Percentiles rank a stretch among this genome's conserved stretches.
These are phyloP conservation scores for Amphiprion clarkii DNA, from an alignment of 2,797 vertebrate genomes.

Conservation along the genomic window DNA sequence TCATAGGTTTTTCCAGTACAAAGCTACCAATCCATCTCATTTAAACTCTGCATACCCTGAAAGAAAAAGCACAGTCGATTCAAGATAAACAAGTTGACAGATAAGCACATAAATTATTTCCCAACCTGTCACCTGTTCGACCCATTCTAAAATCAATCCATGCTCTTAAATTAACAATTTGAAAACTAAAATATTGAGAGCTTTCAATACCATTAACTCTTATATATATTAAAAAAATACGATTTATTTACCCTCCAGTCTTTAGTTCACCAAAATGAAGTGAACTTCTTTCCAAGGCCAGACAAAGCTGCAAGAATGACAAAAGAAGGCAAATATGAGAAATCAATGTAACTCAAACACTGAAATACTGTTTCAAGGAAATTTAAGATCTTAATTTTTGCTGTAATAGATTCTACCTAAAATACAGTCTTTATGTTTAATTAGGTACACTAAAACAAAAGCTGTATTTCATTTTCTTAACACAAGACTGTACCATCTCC, in stretches of 20 bases:
- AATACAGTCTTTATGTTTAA: no score
- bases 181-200: conserved; percentile 10
- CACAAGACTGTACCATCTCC: conserved; percentile 90
- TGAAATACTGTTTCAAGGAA: background rate
- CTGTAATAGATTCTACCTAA: background rate
- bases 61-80: conserved; percentile 47
- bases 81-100: conserved; percentile 27
- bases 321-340: conserved; percentile 40
- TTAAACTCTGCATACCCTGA: conserved; percentile 64
- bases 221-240: background rate
- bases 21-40: conserved; percentile 79
- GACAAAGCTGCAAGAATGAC: conserved; percentile 89
- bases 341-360: background rate
- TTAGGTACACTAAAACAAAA: no score
- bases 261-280: conserved; percentile 96
- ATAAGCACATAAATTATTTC: conserved; percentile 1
- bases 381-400: background rate
- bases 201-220: background rate
- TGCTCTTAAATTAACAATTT: conserved; percentile 15
- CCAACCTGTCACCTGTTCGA: conserved; percentile 5
- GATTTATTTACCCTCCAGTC: conserved; percentile 81
- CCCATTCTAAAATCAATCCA: background rate
- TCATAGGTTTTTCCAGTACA: conserved; percentile 95
- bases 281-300: conserved; percentile 99
- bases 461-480: background rate